Evolutionary conservation across 2,113 vertebrate species (phyloP).

Genomic region (Gymnorhina tibicen): DNA sequence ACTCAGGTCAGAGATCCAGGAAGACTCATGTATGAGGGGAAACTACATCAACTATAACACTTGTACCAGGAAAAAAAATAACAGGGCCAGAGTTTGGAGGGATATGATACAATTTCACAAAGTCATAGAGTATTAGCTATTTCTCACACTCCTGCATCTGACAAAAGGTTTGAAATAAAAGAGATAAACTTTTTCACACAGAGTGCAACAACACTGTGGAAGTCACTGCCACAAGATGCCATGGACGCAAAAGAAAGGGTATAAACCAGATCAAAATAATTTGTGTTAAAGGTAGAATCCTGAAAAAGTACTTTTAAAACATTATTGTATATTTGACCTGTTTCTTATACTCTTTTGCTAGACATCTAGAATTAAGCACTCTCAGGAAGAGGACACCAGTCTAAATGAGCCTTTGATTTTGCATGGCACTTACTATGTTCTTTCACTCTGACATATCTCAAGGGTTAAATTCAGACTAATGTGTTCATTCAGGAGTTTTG

Average conservation of each 20-base stretch:
- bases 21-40: background rate
- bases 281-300: background rate
- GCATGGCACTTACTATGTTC: background rate
- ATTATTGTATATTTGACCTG: background rate
- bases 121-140: background rate
- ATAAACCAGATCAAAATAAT: background rate
- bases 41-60: background rate
- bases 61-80: background rate
- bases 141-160: background rate
- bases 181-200: rapidly evolving
- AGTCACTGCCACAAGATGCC: background rate
- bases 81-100: rapidly evolving
- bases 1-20: background rate
- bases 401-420: background rate
- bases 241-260: background rate
- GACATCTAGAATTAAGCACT: background rate
- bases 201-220: background rate
- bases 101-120: background rate
- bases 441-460: background rate
- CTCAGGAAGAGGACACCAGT: background rate
- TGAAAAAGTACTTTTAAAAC: background rate
- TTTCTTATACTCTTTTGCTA: background rate
- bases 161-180: background rate
- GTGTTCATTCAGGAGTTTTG: background rate
- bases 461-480: background rate